Evolutionary conservation across 2,888 invertebrate genomes (phyloP), one percentile per base, ranked within the genome.

Genomic region (Exephanes ischioxanthus): DNA sequence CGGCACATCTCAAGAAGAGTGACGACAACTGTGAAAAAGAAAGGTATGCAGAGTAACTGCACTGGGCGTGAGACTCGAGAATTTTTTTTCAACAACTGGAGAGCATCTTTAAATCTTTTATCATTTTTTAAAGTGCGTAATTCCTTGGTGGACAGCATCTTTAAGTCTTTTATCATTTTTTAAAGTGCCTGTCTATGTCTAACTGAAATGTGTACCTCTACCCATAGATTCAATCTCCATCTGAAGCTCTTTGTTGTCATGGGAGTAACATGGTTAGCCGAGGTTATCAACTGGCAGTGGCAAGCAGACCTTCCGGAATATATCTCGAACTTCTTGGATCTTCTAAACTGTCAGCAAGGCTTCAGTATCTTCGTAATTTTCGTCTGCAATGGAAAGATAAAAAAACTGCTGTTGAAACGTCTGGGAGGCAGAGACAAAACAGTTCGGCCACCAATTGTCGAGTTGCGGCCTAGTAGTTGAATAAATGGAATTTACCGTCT

Each of bases 241-340:
- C 91, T 97, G 89, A 97, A 98, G 91, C 94, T 98, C 51, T 97
- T 98, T 92, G 95, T 98, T 89, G 97, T 97, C 37, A 97, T 98
- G 97, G 98, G 98, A 0, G 96, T 97, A n/a, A 97, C 97, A 91
- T 98, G 98, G 98, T 95, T 96, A 0, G 96, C 96, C 0, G 96
- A 96, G 94, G 98, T 98, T 92, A 95, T 97, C 70, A 94, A 97
- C 82, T 97, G 97, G 55, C 97, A 97, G 95, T 87, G 95, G 5
- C 95, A 94, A 9, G 73, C 85, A 26, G 82, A 81, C 14, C 51
- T 81, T 2, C 94, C 95, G 0, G 87, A 93, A 3, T 93, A 93
- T 82, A 89, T 96, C 63, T 97, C 96, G 96, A 95, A 95, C 86
- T 90, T 96, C 55, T 95, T 96, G 1, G 97, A 97, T 89, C 94